Percentiles rank a stretch among this genome's conserved stretches.
phyloP scores from a whole-genome alignment of 1,140 invertebrate genomes.

The Zaprionus africanus region DNA sequence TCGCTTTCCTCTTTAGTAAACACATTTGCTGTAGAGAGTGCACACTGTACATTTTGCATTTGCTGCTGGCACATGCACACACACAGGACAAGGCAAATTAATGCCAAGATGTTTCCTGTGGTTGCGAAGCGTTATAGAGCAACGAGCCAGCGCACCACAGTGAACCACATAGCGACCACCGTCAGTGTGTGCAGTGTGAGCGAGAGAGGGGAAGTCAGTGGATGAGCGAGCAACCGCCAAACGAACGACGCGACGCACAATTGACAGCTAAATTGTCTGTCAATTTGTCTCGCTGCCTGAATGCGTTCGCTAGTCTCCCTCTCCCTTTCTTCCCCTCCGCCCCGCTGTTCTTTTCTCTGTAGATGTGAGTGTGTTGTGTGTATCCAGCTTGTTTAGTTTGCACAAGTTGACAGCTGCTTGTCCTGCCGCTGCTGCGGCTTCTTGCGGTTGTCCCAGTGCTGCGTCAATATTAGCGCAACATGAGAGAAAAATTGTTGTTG shows the following conservation, averaged over 20 bases:
- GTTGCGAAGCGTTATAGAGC: not conserved
- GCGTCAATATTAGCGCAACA: constrained; percentile 41
- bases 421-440: constrained; percentile 36
- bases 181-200: not conserved
- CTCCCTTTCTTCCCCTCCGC: not conserved
- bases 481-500: constrained; percentile 42
- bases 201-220: not conserved
- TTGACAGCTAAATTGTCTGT: constrained; percentile 82
- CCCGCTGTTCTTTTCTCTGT: too few relatives aligned
- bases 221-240: constrained; percentile 36
- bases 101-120: constrained; percentile 55
- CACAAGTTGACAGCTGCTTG: constrained; percentile 67
- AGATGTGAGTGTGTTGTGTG: constrained; percentile 4
- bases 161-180: constrained; percentile 4
- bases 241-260: constrained; percentile 65
- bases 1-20: not conserved
- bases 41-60: constrained; percentile 45
- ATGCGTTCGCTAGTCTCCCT: constrained; percentile 53
- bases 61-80: not conserved
- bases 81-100: constrained; percentile 36
- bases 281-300: constrained; percentile 78
- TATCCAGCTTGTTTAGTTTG: constrained; percentile 64
- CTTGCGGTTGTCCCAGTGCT: constrained; percentile 25
- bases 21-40: not conserved
- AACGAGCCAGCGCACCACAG: constrained; percentile 8